Evolutionary conservation across 2,888 invertebrate genomes (phyloP).

Genomic region (Cryptus armator): DNA sequence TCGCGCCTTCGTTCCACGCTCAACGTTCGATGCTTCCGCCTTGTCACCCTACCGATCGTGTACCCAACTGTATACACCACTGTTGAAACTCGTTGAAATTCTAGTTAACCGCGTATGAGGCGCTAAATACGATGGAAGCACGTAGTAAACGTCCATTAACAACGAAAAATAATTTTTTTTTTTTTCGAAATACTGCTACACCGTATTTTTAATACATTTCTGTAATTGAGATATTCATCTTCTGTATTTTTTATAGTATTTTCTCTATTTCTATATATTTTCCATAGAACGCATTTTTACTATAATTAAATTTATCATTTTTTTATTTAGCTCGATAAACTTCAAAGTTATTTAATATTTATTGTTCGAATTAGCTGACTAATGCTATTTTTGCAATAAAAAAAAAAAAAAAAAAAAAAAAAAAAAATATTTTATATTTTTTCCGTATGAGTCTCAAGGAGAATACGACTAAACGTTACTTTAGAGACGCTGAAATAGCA

Average conservation of each 20-base stretch:
- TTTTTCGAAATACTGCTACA: background rate
- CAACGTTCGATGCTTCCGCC: constrained; percentile 77
- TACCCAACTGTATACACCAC: constrained; percentile 15
- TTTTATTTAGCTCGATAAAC: background rate
- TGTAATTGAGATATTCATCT: background rate
- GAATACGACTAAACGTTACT: background rate
- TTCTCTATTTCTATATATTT: too few species aligned
- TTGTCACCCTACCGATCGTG: constrained; percentile 65
- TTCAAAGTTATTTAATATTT: background rate
- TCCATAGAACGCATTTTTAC: too few species aligned
- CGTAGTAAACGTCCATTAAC: background rate
- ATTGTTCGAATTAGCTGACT: background rate
- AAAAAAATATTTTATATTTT: too few species aligned
- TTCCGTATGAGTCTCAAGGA: background rate
- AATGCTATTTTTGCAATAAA: background rate
- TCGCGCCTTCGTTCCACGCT: constrained; percentile 80
- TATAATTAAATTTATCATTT: background rate
- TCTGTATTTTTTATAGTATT: background rate
- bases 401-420: background rate
- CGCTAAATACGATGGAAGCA: background rate
- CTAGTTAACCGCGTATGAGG: constrained; percentile 1
- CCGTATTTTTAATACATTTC: background rate
- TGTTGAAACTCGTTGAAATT: constrained; percentile 17
- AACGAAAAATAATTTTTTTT: background rate
- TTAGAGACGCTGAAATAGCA: background rate